Percentiles rank a stretch among this genome's conserved stretches.
These are phyloP conservation scores for Vidua chalybeata DNA, from an alignment of 2,113 vertebrate genomes.

Conservation along the genomic window DNA sequence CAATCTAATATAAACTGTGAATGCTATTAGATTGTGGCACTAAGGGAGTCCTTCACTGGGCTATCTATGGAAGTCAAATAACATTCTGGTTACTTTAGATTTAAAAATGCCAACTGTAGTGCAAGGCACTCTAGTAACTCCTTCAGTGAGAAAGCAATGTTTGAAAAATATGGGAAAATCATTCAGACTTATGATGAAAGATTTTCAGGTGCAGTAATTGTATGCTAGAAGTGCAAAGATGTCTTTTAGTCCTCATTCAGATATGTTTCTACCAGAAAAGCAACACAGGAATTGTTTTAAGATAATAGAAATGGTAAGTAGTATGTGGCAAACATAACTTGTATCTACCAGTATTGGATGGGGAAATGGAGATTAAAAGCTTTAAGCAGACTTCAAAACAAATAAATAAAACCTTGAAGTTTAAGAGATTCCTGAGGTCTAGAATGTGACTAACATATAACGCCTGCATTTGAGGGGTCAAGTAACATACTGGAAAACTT, in stretches of 20 bases:
- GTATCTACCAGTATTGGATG: background rate
- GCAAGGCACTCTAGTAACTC: background rate
- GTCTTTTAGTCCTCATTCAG: background rate
- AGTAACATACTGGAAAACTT: slow-evolving; percentile 49
- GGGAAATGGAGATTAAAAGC: background rate
- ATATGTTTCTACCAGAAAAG: background rate
- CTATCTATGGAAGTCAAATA: background rate
- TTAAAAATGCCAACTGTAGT: background rate
- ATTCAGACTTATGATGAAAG: background rate
- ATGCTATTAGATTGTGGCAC: background rate
- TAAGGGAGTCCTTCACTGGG: background rate
- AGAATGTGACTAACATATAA: background rate
- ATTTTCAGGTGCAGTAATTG: background rate
- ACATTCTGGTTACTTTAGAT: background rate
- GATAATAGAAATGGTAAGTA: background rate
- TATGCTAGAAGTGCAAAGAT: background rate
- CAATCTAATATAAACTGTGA: background rate
- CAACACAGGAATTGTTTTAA: background rate
- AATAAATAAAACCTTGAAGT: background rate
- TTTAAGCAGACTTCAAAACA: background rate
- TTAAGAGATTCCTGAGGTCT: slow-evolving; percentile 22
- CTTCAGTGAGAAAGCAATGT: background rate
- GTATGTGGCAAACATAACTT: background rate
- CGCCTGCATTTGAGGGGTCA: background rate
- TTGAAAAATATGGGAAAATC: background rate